These are phyloP conservation scores for Leptoteleia sp. DNA, from an alignment of 1,140 invertebrate genomes.

Conservation along the genomic window DNA sequence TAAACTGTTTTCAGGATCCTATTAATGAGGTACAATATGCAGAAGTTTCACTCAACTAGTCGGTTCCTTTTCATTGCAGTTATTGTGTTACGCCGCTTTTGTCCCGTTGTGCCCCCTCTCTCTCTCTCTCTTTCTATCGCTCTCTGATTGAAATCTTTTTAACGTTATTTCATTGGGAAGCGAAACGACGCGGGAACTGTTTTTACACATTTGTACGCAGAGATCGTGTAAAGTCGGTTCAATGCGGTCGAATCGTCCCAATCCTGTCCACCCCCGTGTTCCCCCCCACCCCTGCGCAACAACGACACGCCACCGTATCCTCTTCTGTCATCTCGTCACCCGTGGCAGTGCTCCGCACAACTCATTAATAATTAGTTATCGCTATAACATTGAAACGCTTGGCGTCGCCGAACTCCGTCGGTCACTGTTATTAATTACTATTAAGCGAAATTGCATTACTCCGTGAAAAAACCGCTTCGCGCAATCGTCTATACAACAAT, in stretches of 20 bases:
- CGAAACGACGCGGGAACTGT: constrained; percentile 8
- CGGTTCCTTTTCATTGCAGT: constrained; percentile 38
- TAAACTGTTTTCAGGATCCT: constrained; percentile 71
- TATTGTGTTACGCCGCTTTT: constrained; percentile 3
- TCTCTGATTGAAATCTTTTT: neutral
- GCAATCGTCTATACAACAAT: constrained; percentile 47
- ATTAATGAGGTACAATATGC: constrained; percentile 74
- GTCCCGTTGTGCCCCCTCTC: neutral
- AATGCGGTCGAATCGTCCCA: neutral
- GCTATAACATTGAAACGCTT: constrained; percentile 67
- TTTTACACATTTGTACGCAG: neutral
- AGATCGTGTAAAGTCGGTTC: neutral
- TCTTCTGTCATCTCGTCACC: constrained; percentile 60
- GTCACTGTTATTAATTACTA: constrained; percentile 54
- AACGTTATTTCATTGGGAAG: constrained; percentile 7
- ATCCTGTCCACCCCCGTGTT: too few species aligned
- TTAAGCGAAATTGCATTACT: constrained; percentile 61
- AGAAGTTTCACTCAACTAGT: constrained; percentile 66
- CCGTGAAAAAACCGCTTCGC: constrained; percentile 55
- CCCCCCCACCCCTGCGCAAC: neutral
- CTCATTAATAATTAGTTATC: constrained; percentile 67
- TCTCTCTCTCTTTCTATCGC: too few species aligned
- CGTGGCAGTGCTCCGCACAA: constrained; percentile 69
- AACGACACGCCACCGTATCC: constrained; percentile 6
- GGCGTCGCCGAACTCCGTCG: constrained; percentile 38